Evolutionary conservation across 2,113 vertebrate species (phyloP).

Genomic region (Chionis minor): DNA sequence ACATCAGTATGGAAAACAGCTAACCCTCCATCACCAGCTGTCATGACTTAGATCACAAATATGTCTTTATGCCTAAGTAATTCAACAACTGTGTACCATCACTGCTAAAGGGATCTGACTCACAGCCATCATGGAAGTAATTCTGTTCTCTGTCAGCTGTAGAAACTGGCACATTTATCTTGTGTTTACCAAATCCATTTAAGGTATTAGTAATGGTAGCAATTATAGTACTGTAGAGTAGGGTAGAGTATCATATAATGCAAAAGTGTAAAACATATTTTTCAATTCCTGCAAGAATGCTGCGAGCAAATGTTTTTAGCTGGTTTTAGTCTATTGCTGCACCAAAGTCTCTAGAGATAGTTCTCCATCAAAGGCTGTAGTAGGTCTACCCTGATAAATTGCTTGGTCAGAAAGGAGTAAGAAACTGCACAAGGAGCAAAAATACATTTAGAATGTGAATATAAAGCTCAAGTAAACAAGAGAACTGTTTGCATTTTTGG

Average conservation of each 20-base stretch:
- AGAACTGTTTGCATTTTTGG: not conserved
- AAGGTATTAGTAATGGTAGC: not conserved
- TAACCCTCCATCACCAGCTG: not conserved
- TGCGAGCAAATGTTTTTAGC: not conserved
- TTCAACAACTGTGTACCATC: not conserved
- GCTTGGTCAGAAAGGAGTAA: not conserved
- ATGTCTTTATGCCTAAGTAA: not conserved
- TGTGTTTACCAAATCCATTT: not conserved
- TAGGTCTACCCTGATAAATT: not conserved
- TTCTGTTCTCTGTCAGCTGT: not conserved
- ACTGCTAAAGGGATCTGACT: not conserved
- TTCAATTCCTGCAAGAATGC: not conserved
- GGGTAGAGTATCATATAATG: not conserved
- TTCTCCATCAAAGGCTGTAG: not conserved
- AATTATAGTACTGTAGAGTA: not conserved
- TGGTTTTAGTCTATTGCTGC: not conserved
- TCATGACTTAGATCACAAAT: not conserved
- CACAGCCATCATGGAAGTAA: not conserved
- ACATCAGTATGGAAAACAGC: not conserved
- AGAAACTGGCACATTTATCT: not conserved
- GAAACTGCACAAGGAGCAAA: not conserved
- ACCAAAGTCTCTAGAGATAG: not conserved
- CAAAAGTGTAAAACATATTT: not conserved
- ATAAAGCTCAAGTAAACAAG: not conserved
- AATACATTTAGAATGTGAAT: not conserved